Evolutionary conservation across 92 coral and sea anemone species (phyloP), one percentile per base, ranked within the genome.

Genomic region (Paramuricea clavata): DNA sequence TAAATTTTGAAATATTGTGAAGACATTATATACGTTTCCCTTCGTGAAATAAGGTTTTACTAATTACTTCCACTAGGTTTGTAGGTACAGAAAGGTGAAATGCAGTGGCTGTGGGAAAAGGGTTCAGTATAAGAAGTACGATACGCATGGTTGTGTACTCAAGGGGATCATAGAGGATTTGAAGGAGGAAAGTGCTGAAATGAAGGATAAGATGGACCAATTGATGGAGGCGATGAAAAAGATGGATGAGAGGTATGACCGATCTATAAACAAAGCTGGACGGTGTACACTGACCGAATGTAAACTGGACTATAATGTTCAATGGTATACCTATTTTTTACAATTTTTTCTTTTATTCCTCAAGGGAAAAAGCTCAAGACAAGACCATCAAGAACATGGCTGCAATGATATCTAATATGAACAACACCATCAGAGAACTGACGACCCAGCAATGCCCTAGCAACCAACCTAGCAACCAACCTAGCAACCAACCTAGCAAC

Each of bases 71-170:
- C 12, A 5, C 5, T 57, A 39, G 44, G 35, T 65, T 13, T 65
- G 81, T 27, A 44, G n/a, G 36, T 74, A 41, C 34, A 41, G 81
- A 52, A 41, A 74, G 64, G 23, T 74, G 2, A 74, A 74, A 30
- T 74, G 81, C 34, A 44, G 12, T 3, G 64, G 34, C 2, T 74
- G 81, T 74, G 61, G 62, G 2, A 44, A 74, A 30, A 23, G 60
- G 13, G 81, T 74, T 2, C 59, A 41, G 31, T 44, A 7, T 2
- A 74, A 42, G 81, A 74, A 74, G 47, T 41, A 41, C 9, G 81
- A 74, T 6, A 74, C 81, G 22, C 81, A 74, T 27, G 81, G 81
- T 25, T 74, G 81, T 44, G 59, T 44, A 16, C 59, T 74, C 60
- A 74, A 74, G 61, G 59, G 59, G 64, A 21, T 22, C 36, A 21